Percentiles rank a stretch among this genome's conserved stretches.
These are phyloP conservation scores for Rotaria magnacalcarata DNA, from an alignment of 2,888 invertebrate genomes.

Conservation along the genomic window DNA sequence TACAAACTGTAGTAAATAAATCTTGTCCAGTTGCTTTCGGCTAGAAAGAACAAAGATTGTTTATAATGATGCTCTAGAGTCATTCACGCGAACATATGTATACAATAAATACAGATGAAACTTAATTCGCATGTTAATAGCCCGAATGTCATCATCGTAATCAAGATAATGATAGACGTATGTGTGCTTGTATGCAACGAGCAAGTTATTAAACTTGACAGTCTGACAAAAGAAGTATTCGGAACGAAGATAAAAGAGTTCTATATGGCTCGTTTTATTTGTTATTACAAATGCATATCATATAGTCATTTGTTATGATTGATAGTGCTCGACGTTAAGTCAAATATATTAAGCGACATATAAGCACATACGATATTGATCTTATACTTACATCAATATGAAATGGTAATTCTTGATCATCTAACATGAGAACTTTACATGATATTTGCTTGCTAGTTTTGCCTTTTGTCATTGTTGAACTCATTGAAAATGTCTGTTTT, in stretches of 20 bases:
- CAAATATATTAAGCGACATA: neutral
- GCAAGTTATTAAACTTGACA: neutral
- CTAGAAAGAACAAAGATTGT: conserved; percentile 28
- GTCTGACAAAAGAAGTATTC: neutral
- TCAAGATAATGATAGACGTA: neutral
- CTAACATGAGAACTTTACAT: conserved; percentile 41
- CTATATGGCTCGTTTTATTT: neutral
- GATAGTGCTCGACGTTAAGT: neutral
- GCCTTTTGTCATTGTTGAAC: conserved; percentile 26
- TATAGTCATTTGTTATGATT: neutral
- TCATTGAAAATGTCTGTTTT: neutral
- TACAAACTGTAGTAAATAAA: conserved; percentile 52
- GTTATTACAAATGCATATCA: neutral
- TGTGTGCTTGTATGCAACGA: neutral
- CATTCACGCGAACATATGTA: neutral
- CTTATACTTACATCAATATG: conserved; percentile 43
- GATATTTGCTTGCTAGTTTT: conserved; percentile 14
- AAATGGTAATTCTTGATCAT: conserved; percentile 45
- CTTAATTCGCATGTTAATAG: neutral
- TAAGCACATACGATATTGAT: neutral
- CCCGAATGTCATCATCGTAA: neutral
- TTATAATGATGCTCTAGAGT: neutral
- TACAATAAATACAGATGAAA: neutral
- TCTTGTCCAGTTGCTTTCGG: conserved; percentile 45
- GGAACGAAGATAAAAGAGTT: neutral